phyloP scores from a whole-genome alignment of 2,797 vertebrate genomes.

The Sebastes oblongus region DNA sequence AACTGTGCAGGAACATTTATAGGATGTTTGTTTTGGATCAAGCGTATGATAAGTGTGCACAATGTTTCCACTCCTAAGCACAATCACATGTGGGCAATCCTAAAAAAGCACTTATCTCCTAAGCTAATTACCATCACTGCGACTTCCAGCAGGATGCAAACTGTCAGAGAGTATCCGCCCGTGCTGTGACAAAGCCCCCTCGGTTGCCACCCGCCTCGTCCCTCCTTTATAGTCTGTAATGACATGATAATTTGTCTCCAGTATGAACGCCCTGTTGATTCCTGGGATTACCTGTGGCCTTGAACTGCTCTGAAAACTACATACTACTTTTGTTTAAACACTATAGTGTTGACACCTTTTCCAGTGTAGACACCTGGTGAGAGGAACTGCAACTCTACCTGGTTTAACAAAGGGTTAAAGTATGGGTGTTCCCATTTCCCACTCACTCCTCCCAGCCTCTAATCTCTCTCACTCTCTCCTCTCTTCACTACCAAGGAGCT shows the following conservation, averaged over 20 bases:
- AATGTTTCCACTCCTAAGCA: slow-evolving; percentile 59
- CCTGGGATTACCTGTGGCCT: not conserved
- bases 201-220: not conserved
- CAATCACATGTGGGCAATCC: slow-evolving; percentile 71
- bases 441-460: slow-evolving; percentile 52
- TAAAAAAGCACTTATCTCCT: slow-evolving; percentile 80
- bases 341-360: not conserved
- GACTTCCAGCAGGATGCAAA: slow-evolving; percentile 56
- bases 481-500: slow-evolving; percentile 66
- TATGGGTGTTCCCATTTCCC: slow-evolving; percentile 72
- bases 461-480: slow-evolving; percentile 65
- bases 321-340: not conserved
- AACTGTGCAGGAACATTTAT: not conserved
- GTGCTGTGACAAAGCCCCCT: slow-evolving; percentile 39
- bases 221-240: slow-evolving; percentile 6
- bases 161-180: slow-evolving; percentile 24
- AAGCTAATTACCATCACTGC: slow-evolving; percentile 80
- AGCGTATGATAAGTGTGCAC: slow-evolving; percentile 27
- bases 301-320: not conserved
- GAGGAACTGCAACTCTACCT: slow-evolving; percentile 43
- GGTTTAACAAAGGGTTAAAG: slow-evolving; percentile 77
- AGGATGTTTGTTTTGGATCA: slow-evolving; percentile 24
- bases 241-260: slow-evolving; percentile 13
- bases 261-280: not conserved
- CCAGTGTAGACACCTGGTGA: slow-evolving; percentile 25